A percentile compares a stretch with the other conserved stretches of the same genome.
These are phyloP conservation scores for Acanthosepion esculentum DNA, from an alignment of 2,888 invertebrate genomes.

Conservation along the genomic window DNA sequence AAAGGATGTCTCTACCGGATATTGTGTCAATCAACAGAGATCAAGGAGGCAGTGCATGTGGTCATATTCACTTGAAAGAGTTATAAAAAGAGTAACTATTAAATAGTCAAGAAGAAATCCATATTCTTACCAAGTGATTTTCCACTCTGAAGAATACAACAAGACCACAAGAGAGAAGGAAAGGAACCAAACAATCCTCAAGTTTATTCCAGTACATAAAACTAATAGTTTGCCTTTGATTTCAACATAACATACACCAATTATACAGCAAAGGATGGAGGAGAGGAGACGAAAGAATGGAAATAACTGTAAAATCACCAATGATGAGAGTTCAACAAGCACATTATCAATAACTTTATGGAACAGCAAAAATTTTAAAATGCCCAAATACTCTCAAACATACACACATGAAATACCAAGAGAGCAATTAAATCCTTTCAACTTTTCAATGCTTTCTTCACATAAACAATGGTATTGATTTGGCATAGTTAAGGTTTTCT, in stretches of 20 bases:
- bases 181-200: not conserved
- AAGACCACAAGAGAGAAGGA: not conserved
- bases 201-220: constrained; percentile 2
- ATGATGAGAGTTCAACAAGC: too few relatives aligned
- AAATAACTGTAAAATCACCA: too few relatives aligned
- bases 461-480: too few relatives aligned
- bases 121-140: not conserved
- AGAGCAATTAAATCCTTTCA: too few relatives aligned
- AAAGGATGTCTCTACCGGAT: constrained; percentile 14
- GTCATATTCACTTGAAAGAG: not conserved
- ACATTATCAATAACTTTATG: too few relatives aligned
- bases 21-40: not conserved
- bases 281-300: too few relatives aligned
- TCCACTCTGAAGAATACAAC: constrained; percentile 16
- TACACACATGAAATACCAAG: too few relatives aligned
- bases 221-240: not conserved
- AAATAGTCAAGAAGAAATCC: constrained; percentile 15
- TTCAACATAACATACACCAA: constrained; percentile 1
- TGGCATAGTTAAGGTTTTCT: too few relatives aligned
- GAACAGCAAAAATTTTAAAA: too few relatives aligned
- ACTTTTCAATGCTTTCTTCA: too few relatives aligned
- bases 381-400: too few relatives aligned
- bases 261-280: not conserved
- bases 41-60: not conserved
- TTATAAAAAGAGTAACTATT: not conserved